Conservation (phyloP, 2,888 invertebrate species). For the Tricholauxania praeusta region DNA sequence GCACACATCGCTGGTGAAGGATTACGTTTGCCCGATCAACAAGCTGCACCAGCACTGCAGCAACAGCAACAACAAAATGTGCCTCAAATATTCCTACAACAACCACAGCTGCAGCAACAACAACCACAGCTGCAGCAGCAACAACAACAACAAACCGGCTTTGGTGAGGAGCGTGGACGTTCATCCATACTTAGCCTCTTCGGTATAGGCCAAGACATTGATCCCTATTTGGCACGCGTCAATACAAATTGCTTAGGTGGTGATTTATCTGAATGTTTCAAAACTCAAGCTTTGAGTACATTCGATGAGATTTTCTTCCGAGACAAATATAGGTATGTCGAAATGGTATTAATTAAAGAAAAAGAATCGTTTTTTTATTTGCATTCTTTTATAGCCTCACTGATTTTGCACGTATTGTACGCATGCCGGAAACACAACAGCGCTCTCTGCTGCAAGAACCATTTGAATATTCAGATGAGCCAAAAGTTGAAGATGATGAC, state of each 20-base stretch:
- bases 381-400: constrained; percentile 69
- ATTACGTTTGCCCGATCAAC: constrained; percentile 70
- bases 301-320: constrained; percentile 84
- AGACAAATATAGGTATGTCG: constrained; percentile 69
- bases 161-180: constrained; percentile 68
- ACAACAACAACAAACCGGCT: constrained; percentile 45
- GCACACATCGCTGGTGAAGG: constrained; percentile 71
- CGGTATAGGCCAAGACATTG: constrained; percentile 82
- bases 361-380: neutral
- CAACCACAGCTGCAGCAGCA: constrained; percentile 50
- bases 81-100: constrained; percentile 44
- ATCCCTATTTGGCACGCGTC: constrained; percentile 81
- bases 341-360: neutral
- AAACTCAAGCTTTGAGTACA: constrained; percentile 81
- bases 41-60: constrained; percentile 48
- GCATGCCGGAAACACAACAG: constrained; percentile 78
- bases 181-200: constrained; percentile 82
- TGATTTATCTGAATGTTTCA: constrained; percentile 88
- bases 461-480: constrained; percentile 78
- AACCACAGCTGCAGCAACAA: constrained; percentile 48
- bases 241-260: constrained; percentile 82
- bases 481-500: constrained; percentile 80
- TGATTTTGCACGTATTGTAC: constrained; percentile 78
- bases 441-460: constrained; percentile 78
- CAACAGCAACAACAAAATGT: constrained; percentile 49